Base-by-base conservation (phyloP, 2,888 invertebrate genomes). In the Philopedon plagiatum region DNA sequence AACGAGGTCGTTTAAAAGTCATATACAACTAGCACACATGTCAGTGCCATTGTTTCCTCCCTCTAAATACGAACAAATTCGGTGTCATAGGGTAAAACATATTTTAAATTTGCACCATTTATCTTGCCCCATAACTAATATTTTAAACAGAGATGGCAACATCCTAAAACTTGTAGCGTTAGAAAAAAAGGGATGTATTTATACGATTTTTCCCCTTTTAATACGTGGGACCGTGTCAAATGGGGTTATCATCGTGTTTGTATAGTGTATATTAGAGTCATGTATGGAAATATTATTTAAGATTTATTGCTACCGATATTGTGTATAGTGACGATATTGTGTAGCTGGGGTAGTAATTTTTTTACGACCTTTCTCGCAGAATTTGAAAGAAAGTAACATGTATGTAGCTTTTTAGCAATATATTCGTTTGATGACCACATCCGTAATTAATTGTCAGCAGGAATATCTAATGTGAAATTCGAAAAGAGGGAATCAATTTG, bases 241-340 rank as follows among this genome's bases (percentile, higher is more conserved):
- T 80, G 75, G 81, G 81, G 81, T 80, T 82, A 80, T 79, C 80
- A 80, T 74, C 79, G 77, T 81, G 81, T 81, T 81, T 80, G 80
- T 80, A 80, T 76, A 71, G 75, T 80, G 79, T 80, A 81, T 81
- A 82, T 81, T 79, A 80, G 76, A 78, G 76, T 77, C 76, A 76
- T 78, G 78, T 80, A 81, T 81, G 80, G 79, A 80, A 76, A 77
- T 81, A 77, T 80, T 78, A 70, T 63, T 32, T 18, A 57, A 71
- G 71, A 75, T 73, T 75, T 75, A 73, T 73, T 51, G 39, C 56
- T 54, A 63, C 65, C 23, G 61, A 73, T 75, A 73, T 74, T 66
- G 62, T 56, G 51, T 32, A 57, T 34, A 57, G 23, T 66, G 54
- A 60, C 57, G 49, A 41, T 69, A 26, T 62, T 56, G 23, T 44